Conservation (phyloP, 2,113 vertebrate genomes). For the Sander lucioperca region DNA sequence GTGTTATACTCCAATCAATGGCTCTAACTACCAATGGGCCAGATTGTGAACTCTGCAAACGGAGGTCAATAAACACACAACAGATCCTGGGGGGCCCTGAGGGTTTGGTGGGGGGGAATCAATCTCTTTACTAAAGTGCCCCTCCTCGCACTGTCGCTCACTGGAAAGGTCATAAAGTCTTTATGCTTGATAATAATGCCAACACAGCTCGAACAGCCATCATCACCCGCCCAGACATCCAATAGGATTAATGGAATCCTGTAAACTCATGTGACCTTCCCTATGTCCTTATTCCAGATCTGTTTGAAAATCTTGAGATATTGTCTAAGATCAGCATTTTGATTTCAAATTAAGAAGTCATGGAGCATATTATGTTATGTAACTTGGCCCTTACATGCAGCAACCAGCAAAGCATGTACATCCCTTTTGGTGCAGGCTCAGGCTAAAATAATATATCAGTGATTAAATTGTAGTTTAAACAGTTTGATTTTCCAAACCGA, state of each 20-base stretch:
- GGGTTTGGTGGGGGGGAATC: constrained; percentile 42
- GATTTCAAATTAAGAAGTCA: constrained; percentile 27
- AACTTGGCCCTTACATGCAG: constrained; percentile 16
- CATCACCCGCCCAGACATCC: constrained; percentile 48
- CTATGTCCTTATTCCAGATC: constrained; percentile 2
- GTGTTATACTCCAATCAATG: constrained; percentile 71
- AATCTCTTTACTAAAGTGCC: constrained; percentile 59
- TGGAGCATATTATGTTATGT: constrained; percentile 1
- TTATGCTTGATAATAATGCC: constrained; percentile 58
- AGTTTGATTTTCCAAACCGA: background rate
- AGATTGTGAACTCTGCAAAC: constrained; percentile 72
- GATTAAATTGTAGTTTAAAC: constrained; percentile 1
- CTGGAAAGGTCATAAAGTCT: constrained; percentile 75
- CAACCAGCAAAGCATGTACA: background rate
- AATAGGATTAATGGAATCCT: constrained; percentile 66
- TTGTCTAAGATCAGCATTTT: constrained; percentile 37
- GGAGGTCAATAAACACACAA: constrained; percentile 71
- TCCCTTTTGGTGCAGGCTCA: constrained; percentile 1
- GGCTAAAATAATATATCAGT: background rate
- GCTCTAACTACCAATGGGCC: constrained; percentile 64
- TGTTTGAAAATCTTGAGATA: constrained; percentile 21
- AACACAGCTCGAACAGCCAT: constrained; percentile 49
- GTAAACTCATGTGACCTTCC: constrained; percentile 46
- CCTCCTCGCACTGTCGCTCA: constrained; percentile 37
- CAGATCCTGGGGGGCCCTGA: constrained; percentile 39